Evolutionary conservation across 2,113 vertebrate species (phyloP).

Genomic region (Baryphthengus martii): DNA sequence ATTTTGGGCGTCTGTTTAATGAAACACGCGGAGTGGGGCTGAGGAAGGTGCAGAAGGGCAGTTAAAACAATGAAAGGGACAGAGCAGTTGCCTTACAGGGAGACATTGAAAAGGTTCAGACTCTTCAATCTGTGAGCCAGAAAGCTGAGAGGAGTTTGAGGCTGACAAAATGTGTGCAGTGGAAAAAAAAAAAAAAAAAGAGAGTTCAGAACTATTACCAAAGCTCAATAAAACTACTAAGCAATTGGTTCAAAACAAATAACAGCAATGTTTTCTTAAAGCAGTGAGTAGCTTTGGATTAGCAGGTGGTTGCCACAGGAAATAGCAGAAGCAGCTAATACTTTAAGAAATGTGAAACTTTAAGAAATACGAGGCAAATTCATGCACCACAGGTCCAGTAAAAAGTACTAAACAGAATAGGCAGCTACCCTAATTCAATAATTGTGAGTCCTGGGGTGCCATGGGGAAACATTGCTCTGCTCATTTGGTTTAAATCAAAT

Average conservation of each 20-base stretch:
- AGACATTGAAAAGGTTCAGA: not conserved
- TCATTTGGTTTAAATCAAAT: not conserved
- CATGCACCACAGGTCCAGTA: not conserved
- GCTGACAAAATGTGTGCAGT: not conserved
- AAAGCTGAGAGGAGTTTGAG: not conserved
- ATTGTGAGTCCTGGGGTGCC: not conserved
- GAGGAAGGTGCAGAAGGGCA: not conserved
- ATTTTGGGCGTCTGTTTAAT: not conserved
- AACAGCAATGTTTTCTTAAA: not conserved
- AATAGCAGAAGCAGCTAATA: not conserved
- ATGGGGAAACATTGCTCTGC: not conserved
- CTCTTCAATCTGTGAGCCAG: not conserved
- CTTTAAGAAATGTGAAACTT: no score
- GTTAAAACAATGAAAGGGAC: not conserved
- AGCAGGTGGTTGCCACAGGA: not conserved
- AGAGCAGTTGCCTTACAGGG: not conserved
- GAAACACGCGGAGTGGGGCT: not conserved
- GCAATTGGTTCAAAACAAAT: not conserved
- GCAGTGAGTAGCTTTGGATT: not conserved
- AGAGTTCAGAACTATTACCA: not conserved
- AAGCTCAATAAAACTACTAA: not conserved
- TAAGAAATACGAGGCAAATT: not conserved
- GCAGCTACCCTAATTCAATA: not conserved
- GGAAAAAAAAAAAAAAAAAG: no score
- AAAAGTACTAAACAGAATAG: not conserved